These are phyloP conservation scores for Drosophila azteca DNA, from an alignment of 1,140 invertebrate species.

Conservation along the genomic window DNA sequence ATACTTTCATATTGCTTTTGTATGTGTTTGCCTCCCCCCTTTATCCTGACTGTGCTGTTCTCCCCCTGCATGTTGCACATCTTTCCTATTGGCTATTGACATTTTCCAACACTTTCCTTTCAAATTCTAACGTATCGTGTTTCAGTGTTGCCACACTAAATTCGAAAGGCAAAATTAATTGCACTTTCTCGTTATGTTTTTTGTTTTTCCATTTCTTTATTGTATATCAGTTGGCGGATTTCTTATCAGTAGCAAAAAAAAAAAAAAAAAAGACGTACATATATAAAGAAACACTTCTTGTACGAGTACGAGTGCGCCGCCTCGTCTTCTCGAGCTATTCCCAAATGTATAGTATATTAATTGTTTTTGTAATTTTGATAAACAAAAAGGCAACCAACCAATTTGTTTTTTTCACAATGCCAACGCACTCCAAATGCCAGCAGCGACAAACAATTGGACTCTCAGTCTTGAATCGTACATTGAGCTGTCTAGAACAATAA, in stretches of 20 bases:
- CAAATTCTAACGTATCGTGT: no score
- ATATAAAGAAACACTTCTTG: slow-evolving; percentile 47
- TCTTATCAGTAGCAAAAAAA: slow-evolving; percentile 49
- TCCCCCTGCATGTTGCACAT: no score
- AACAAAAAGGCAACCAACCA: slow-evolving; percentile 35
- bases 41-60: no score
- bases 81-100: no score
- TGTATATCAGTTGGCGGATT: slow-evolving; percentile 48
- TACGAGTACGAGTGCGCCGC: slow-evolving; percentile 19
- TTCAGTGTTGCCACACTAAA: slow-evolving; percentile 19
- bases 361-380: slow-evolving; percentile 69
- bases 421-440: slow-evolving; percentile 60
- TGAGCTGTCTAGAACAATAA: slow-evolving; percentile 51
- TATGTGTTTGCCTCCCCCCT: no score
- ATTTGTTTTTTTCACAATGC: slow-evolving; percentile 42
- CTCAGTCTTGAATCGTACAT: slow-evolving; percentile 58
- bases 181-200: slow-evolving; percentile 11
- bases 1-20: no score
- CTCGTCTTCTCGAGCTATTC: slow-evolving; percentile 20
- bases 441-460: slow-evolving; percentile 13
- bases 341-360: slow-evolving; percentile 22
- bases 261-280: not conserved
- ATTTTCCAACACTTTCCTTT: no score
- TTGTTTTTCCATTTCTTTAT: slow-evolving; percentile 28
- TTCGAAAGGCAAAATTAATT: slow-evolving; percentile 16